Conservation (phyloP, 1,140 invertebrate species). For the Eriocheir sinensis region DNA sequence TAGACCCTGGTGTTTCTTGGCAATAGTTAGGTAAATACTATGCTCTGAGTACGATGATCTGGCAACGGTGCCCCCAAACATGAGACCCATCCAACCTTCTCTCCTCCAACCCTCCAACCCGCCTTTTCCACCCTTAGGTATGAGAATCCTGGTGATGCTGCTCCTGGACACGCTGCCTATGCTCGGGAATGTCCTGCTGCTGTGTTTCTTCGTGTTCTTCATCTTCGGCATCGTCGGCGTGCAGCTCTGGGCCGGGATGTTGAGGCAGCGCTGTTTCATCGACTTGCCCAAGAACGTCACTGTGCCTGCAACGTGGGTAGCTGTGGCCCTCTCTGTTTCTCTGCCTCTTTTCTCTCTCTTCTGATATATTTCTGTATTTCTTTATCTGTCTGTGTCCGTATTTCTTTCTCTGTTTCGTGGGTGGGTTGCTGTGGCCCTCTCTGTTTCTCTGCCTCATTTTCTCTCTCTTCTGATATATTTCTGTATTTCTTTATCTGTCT, state of each 20-base stretch:
- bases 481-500: too few species aligned
- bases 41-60: too few species aligned
- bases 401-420: too few species aligned
- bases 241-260: constrained; percentile 98
- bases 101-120: background rate
- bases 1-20: too few species aligned
- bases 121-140: constrained; percentile 87
- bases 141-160: constrained; percentile 98
- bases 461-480: too few species aligned
- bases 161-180: constrained; percentile 99
- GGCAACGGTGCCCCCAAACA: too few species aligned
- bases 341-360: constrained; percentile 47
- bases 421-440: too few species aligned
- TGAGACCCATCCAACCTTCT: background rate
- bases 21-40: too few species aligned
- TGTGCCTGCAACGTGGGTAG: constrained; percentile 78
- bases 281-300: constrained; percentile 81
- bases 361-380: too few species aligned
- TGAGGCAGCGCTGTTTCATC: constrained; percentile 96
- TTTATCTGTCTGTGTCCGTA: too few species aligned
- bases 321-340: background rate
- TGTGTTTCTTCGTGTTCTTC: constrained; percentile 99
- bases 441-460: background rate
- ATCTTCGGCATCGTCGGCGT: constrained; percentile 99
- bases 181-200: constrained; percentile 98